Base-by-base conservation (phyloP, 2,888 invertebrate genomes). In the Caenorhabditis sinica region DNA sequence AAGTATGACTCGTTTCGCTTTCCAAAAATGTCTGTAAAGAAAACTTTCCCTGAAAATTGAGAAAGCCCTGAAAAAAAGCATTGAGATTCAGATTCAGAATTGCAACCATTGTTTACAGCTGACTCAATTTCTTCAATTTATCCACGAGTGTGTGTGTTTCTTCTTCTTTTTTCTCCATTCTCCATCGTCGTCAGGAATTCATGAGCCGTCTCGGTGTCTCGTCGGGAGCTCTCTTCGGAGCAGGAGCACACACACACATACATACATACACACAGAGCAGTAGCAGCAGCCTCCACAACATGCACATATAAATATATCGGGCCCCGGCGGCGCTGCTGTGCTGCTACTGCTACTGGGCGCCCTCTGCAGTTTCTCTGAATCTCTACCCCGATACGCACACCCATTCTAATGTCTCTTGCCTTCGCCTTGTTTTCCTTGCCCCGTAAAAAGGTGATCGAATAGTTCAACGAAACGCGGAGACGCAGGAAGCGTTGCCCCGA, bases 261-360 rank as follows among this genome's bases (percentile, higher is more conserved):
- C 9, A 36, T 20, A 20, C 60, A 60, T 11, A 60, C 33, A 43
- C 25, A 28, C 56, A 56, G 45, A 61, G 49, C 33, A 51, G 28
- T 13, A 61, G 75, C 74, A 49, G 60, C 53, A 63, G 81, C 81
- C 74, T 82, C 74, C 53, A 77, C 77, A 72, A 72, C 79, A 79
- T 79, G 79, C 79, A 79, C 71, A 79, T 79, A 72, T 79, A 79
- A 79, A 79, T 79, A 79, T 79, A 79, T 79, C 79, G 77, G 61
- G 66, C 20, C 51, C 11, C 30, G n/a, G 68, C 49, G 33, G 20
- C 15, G 60, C 33, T 60, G 28, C 60, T 60, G 28, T 49, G 66
- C 66, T 49, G 68, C 68, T 53, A 53, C 69, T 65, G 65, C 23
- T n/a, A n/a, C 28, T 23, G 65, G 60, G 77, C 77, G 77, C 69